These are phyloP conservation scores for Megaceryle torquata DNA, from an alignment of 2,113 vertebrate genomes.

Conservation along the genomic window DNA sequence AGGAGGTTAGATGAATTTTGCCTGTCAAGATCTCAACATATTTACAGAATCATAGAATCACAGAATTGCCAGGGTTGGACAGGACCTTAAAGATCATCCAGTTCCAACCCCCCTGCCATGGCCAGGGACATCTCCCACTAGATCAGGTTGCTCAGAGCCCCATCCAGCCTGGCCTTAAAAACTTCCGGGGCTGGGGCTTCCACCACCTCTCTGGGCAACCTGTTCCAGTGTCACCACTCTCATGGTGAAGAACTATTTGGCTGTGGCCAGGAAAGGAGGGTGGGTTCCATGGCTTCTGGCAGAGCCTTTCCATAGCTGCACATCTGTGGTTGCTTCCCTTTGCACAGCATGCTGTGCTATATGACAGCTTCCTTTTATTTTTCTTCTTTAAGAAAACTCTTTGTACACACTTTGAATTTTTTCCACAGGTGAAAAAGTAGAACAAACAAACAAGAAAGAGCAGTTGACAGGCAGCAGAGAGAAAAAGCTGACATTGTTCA, in stretches of 20 bases:
- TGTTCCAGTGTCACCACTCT: too few relatives aligned
- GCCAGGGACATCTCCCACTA: too few relatives aligned
- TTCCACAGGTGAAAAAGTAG: slow-evolving; percentile 21
- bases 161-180: too few relatives aligned
- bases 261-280: neutral
- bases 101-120: too few relatives aligned
- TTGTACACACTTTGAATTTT: neutral
- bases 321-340: neutral
- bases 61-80: too few relatives aligned
- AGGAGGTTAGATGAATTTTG: neutral
- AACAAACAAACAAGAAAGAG: slow-evolving; percentile 12
- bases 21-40: neutral
- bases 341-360: neutral
- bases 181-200: too few relatives aligned
- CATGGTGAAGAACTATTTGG: neutral
- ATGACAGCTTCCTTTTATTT: neutral
- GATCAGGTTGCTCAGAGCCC: too few relatives aligned
- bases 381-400: neutral
- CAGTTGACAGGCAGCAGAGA: slow-evolving; percentile 15
- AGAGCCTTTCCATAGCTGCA: neutral
- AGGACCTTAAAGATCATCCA: too few relatives aligned
- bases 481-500: neutral
- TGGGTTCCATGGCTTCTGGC: neutral
- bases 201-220: too few relatives aligned
- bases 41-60: neutral